Conservation (phyloP, 2,888 invertebrate species). For the Penaeus monodon region DNA sequence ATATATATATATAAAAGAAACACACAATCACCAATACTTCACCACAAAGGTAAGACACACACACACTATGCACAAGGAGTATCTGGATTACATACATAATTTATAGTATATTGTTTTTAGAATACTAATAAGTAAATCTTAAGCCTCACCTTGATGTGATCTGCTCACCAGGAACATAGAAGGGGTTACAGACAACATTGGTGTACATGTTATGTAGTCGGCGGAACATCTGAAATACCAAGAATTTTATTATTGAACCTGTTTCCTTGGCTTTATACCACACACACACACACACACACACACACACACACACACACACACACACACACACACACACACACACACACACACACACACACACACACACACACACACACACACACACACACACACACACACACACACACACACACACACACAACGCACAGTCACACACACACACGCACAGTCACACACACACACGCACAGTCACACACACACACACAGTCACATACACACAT, state of each 20-base stretch:
- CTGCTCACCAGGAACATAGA: conserved; percentile 92
- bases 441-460: too few relatives aligned
- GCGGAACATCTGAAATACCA: conserved; percentile 79
- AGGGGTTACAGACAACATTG: conserved; percentile 95
- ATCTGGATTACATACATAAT: too few relatives aligned
- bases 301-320: not conserved
- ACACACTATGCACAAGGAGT: too few relatives aligned
- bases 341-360: not conserved
- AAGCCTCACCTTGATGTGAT: conserved; percentile 76
- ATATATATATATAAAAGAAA: too few relatives aligned
- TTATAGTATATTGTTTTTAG: not conserved
- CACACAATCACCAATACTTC: too few relatives aligned
- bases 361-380: not conserved
- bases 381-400: not conserved
- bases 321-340: not conserved
- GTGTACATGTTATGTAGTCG: conserved; percentile 92
- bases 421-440: not conserved
- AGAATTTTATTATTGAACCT: too few relatives aligned
- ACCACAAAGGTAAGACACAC: too few relatives aligned
- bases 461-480: not conserved
- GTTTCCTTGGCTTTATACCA: not conserved
- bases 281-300: not conserved
- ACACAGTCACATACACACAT: too few relatives aligned
- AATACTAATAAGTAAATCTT: not conserved
- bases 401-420: conserved; percentile 1